phyloP scores from a whole-genome alignment of 2,888 invertebrate genomes.

The Teinopalpus imperialis region DNA sequence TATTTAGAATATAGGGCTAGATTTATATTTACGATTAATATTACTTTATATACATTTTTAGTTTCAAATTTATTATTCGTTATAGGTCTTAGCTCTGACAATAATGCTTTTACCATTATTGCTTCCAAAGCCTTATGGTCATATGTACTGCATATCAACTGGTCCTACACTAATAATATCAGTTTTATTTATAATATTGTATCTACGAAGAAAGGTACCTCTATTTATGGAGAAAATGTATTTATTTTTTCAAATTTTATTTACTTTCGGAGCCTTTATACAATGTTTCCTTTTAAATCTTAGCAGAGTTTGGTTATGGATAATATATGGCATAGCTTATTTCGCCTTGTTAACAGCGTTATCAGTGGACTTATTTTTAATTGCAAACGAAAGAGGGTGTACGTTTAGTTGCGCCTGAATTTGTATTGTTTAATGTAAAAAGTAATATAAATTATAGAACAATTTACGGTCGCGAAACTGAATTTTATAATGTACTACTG shows the following conservation, averaged over 20 bases:
- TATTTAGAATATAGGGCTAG: too few relatives aligned
- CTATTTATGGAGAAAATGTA: constrained; percentile 78
- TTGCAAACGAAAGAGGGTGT: constrained; percentile 75
- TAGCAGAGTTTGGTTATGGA: constrained; percentile 64
- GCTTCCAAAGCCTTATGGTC: constrained; percentile 62
- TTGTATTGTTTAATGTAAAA: too few relatives aligned
- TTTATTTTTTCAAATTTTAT: constrained; percentile 73
- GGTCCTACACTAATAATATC: constrained; percentile 72
- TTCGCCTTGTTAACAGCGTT: constrained; percentile 63
- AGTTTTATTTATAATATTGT: constrained; percentile 63
- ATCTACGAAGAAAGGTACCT: constrained; percentile 66
- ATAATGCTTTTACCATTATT: constrained; percentile 55
- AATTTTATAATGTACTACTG: constrained; percentile 3
- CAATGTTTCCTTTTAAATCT: constrained; percentile 73
- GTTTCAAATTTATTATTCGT: constrained; percentile 39
- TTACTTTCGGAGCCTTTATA: constrained; percentile 72
- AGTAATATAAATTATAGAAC: too few relatives aligned
- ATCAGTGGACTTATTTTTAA: constrained; percentile 65
- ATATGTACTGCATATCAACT: constrained; percentile 75
- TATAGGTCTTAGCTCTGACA: constrained; percentile 61
- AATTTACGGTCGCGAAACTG: too few relatives aligned
- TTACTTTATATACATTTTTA: too few relatives aligned
- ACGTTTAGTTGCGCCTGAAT: constrained; percentile 70
- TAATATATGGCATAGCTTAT: constrained; percentile 67
- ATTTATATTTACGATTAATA: too few relatives aligned